These are phyloP conservation scores for Coregonus sp. DNA, from an alignment of 2,797 vertebrate genomes.

Conservation along the genomic window DNA sequence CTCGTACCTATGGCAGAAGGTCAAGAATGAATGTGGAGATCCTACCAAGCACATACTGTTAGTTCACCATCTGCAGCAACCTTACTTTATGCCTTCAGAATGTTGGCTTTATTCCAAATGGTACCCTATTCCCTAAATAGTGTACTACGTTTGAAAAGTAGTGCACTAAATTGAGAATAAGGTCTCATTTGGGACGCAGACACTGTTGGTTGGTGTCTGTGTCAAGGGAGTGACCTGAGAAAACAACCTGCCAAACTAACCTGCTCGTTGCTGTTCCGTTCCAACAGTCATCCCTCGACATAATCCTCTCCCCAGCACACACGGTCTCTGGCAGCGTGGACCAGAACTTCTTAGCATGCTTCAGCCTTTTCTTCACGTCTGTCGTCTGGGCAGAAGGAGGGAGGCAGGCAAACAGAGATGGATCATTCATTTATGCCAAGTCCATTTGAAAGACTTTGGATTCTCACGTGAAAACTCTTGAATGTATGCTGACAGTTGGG, in stretches of 20 bases:
- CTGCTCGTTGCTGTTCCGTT: slow-evolving; percentile 95
- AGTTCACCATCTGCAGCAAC: neutral
- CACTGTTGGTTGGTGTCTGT: no score
- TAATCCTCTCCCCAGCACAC: slow-evolving; percentile 86
- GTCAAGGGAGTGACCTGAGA: no score
- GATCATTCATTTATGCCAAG: neutral
- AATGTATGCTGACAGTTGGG: neutral
- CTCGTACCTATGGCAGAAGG: slow-evolving; percentile 79
- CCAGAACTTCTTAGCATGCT: slow-evolving; percentile 97
- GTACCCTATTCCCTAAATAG: no score
- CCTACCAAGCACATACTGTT: neutral
- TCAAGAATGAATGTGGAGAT: neutral
- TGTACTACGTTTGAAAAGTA: no score
- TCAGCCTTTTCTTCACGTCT: slow-evolving; percentile 95
- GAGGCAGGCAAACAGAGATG: neutral
- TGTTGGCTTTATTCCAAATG: no score
- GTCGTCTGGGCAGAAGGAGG: slow-evolving; percentile 74
- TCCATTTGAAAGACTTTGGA: neutral
- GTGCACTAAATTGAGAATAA: no score
- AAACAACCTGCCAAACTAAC: slow-evolving; percentile 58
- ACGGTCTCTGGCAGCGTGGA: slow-evolving; percentile 90
- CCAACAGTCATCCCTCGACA: slow-evolving; percentile 91
- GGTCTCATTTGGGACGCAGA: no score
- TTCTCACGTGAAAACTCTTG: neutral
- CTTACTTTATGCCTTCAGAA: no score